Base-by-base conservation (phyloP, 2,797 vertebrate species). In the Macrochelys suwanniensis region DNA sequence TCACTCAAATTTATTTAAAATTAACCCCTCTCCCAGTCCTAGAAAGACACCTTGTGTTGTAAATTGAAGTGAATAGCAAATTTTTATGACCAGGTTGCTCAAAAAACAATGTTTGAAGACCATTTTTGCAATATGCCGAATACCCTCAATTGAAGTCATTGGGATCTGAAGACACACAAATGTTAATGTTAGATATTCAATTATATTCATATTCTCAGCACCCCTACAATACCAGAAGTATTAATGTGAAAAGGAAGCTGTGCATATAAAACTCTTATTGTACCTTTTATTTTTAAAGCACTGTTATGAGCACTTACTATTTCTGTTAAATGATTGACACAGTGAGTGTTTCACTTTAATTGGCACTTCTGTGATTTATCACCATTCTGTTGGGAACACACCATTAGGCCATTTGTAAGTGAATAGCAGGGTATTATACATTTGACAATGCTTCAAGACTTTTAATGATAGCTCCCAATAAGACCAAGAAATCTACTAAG, bases 341-440 rank as follows among this genome's bases (percentile, higher is more conserved):
- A 95, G 85, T 91, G 97, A 97, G 45, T 1, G 0, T 97, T 96
- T 91, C 80, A 96, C 97, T 98, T 98, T 98, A 98, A 98, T 98
- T 98, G 97, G 96, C 96, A 82, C 87, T 89, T 96, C 85, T 95
- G 89, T 95, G 96, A 97, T 97, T 97, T 97, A 97, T 97, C 94
- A 93, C 76, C 91, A n/a, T 94, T 95, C 91, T 92, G 90, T 97
- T 33, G 77, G 92, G 90, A 95, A 93, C 93, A 97, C 68, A 80
- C 57, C 82, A 92, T 97, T 96, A 96, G 50, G 77, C 89, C 89
- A 2, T 97, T 92, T 96, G 83, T 96, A 97, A 96, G 95, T 96
- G 97, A 97, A 96, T 96, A 97, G 97, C 96, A 95, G 94, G 86
- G 51, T 96, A 94, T 89, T 88, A 83, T 89, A 96, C 81, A 85